Evolutionary conservation across 2,797 vertebrate species (phyloP).

Genomic region (Botia almorhae): DNA sequence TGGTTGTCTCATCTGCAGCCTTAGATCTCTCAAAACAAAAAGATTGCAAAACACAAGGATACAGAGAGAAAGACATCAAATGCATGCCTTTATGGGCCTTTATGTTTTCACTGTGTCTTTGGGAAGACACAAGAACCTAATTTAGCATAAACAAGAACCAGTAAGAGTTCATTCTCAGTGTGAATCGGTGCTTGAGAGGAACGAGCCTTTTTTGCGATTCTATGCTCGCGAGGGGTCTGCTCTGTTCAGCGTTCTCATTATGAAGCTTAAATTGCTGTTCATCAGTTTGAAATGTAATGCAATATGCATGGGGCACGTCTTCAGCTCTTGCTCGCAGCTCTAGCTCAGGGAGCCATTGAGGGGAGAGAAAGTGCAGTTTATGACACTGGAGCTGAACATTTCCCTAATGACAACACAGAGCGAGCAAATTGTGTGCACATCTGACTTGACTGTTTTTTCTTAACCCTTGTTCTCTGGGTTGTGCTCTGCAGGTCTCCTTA

Average conservation of each 20-base stretch:
- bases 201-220: not conserved
- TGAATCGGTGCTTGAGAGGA: not conserved
- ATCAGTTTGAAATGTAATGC: conserved; percentile 11
- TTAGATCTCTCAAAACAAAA: conserved; percentile 3
- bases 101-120: not conserved
- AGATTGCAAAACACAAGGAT: not conserved
- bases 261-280: conserved; percentile 11
- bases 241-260: conserved; percentile 15
- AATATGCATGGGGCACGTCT: conserved; percentile 32
- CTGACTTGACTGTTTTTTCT: not conserved
- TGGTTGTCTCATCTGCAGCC: conserved; percentile 2
- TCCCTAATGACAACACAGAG: not conserved
- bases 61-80: not conserved
- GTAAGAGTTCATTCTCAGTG: not conserved
- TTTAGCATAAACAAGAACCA: not conserved
- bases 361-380: conserved; percentile 39
- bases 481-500: conserved; percentile 76
- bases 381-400: conserved; percentile 29
- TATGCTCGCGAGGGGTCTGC: conserved; percentile 3
- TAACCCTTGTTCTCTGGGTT: conserved; percentile 39
- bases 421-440: conserved; percentile 9
- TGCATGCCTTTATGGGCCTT: conserved; percentile 1
- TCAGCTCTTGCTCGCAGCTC: conserved; percentile 9
- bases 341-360: conserved; percentile 29
- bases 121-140: not conserved